phyloP scores from a whole-genome alignment of 2,888 invertebrate genomes.

The Pandemis corylana region DNA sequence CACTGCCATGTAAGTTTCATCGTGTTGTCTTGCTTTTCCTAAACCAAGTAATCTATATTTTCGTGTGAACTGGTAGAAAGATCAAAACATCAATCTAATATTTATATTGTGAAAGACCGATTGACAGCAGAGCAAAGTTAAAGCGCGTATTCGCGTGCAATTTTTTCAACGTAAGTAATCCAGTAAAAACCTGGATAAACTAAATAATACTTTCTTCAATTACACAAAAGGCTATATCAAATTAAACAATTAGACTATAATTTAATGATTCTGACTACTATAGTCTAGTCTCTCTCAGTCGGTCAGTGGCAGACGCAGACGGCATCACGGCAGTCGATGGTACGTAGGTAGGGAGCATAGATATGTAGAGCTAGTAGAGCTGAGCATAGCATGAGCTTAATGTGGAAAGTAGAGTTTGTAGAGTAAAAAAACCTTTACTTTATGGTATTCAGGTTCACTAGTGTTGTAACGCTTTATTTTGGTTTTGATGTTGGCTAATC shows the following conservation, averaged over 20 bases:
- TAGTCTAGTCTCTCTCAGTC: background rate
- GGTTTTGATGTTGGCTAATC: background rate
- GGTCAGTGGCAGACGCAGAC: background rate
- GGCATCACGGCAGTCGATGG: too few relatives aligned
- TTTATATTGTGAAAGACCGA: background rate
- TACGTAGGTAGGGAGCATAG: too few relatives aligned
- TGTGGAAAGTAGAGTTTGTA: background rate
- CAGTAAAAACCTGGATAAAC: background rate
- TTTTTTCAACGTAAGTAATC: background rate
- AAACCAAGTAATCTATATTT: background rate
- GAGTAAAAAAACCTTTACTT: background rate
- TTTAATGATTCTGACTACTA: background rate
- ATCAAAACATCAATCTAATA: background rate
- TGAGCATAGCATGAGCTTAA: too few relatives aligned
- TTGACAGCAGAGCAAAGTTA: background rate
- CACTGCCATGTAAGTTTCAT: conserved; percentile 86
- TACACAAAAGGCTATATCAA: conserved; percentile 7
- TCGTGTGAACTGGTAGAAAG: background rate
- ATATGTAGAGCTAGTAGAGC: too few relatives aligned
- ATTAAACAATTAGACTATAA: background rate
- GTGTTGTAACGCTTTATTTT: background rate
- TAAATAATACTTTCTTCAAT: background rate
- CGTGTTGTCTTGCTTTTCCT: conserved; percentile 43
- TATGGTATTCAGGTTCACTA: background rate
- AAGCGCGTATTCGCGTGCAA: background rate